Percentiles rank a stretch among this genome's conserved stretches.
Conservation (phyloP, 2,797 vertebrate species). For the Chloroceryle inda region DNA sequence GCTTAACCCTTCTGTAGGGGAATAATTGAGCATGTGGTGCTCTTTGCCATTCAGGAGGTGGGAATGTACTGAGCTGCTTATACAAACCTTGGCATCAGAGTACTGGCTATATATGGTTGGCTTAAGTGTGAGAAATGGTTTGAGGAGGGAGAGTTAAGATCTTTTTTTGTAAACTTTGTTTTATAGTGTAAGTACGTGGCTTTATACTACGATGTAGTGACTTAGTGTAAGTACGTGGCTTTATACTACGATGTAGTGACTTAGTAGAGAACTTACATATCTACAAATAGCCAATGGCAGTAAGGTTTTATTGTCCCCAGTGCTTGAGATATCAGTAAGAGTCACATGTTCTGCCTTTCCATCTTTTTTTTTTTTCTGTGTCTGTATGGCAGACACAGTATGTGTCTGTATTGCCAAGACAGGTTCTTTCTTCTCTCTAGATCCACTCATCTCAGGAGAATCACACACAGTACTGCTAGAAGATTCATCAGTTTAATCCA, state of each 20-base stretch:
- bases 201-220: neutral
- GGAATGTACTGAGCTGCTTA: neutral
- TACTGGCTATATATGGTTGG: neutral
- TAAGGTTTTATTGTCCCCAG: neutral
- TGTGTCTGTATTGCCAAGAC: neutral
- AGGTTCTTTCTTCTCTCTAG: neutral
- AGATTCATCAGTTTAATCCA: neutral
- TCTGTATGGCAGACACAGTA: neutral
- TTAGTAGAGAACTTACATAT: neutral
- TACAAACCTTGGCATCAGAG: neutral
- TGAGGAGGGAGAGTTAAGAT: neutral
- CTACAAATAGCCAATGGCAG: neutral
- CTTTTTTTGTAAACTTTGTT: neutral
- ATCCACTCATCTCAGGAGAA: neutral
- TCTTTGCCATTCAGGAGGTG: neutral
- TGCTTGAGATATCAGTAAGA: neutral
- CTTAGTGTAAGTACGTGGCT: neutral
- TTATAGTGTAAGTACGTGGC: neutral
- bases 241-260: neutral
- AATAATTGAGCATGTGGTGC: neutral
- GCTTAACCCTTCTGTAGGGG: neutral
- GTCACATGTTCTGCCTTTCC: neutral
- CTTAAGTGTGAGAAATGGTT: neutral
- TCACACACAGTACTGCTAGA: neutral
- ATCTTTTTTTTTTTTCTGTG: neutral